Base-by-base conservation (phyloP, 2,797 vertebrate species). In the Danio jaintianensis region DNA sequence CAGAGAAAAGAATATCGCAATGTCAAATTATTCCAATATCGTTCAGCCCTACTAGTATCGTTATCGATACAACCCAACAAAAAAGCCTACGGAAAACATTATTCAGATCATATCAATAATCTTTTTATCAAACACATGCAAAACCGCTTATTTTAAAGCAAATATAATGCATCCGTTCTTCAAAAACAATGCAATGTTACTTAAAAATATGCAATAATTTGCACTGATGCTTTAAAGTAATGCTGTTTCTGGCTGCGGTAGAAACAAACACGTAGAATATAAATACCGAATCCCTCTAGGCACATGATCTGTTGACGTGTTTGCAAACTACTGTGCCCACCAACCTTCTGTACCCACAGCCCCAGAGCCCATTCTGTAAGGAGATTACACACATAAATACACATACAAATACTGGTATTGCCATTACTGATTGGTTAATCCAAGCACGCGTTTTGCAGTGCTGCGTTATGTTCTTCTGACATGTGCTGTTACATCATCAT, bases 341-440 rank as follows among this genome's bases (percentile, higher is more conserved):
- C 58, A 36, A 38, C 50, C 13, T 61, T 38, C 58, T 20, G 42
- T 75, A 68, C 53, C 66, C 53, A 45, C 11, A 68, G 40, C 68
- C 52, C 69, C 73, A 47, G 40, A 48, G 55, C 53, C 9, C 15
- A 50, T 53, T n/a, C 43, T 40, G 18, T 71, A 67, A 53, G 62
- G 53, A 61, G 63, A 79, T 81, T 73, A 78, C 48, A 76, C 20
- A 56, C 15, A 18, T 58, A 56, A 66, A 62, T 56, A 79, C 75
- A 38, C 75, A 83, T 55, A 82, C n/a, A 63, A 29, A 55, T 18
- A 10, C 42, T 63, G 63, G 84, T 79, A 81, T 82, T 89, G 85
- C 89, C 90, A 89, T 92, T 90, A 88, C 88, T 86, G 87, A 73
- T 75, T 80, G 88, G 85, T 91, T 92, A 93, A 92, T 93, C 91